Conservation (phyloP, 2,888 invertebrate genomes). For the Venusia cambrica region DNA sequence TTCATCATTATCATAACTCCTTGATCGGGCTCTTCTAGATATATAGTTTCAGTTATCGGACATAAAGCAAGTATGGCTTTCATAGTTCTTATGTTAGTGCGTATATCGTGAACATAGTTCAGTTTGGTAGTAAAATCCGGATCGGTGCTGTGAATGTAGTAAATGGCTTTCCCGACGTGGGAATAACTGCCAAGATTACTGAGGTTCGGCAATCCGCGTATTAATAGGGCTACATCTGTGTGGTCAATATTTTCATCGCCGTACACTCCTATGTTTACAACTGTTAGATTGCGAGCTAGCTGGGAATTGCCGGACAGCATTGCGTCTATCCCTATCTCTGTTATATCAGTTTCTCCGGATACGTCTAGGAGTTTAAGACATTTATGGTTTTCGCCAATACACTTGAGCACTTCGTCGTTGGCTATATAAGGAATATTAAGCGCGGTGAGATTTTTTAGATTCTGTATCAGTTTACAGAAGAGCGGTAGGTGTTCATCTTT, state of each 20-base stretch:
- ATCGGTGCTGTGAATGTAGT: conserved; percentile 76
- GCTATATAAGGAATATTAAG: conserved; percentile 86
- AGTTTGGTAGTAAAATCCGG: conserved; percentile 82
- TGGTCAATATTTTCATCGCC: conserved; percentile 86
- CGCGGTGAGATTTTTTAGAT: conserved; percentile 80
- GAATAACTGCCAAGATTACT: conserved; percentile 85
- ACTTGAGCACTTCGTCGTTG: conserved; percentile 84
- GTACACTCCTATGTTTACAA: conserved; percentile 85
- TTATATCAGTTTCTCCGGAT: conserved; percentile 86
- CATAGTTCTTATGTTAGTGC: conserved; percentile 81
- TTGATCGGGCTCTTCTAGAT: conserved; percentile 82
- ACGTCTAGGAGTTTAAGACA: conserved; percentile 83
- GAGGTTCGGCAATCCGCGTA: conserved; percentile 83
- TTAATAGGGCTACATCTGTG: conserved; percentile 82
- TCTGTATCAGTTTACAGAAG: conserved; percentile 82
- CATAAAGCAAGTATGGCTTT: conserved; percentile 82
- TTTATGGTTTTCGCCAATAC: conserved; percentile 78
- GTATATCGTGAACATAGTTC: conserved; percentile 84
- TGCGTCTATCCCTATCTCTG: conserved; percentile 82
- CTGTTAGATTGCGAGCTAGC: conserved; percentile 77
- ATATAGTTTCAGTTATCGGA: conserved; percentile 83
- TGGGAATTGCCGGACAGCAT: conserved; percentile 77
- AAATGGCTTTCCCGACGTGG: conserved; percentile 83
- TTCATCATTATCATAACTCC: conserved; percentile 76
- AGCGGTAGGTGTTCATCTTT: conserved; percentile 84